Conservation (phyloP, 2,888 invertebrate species). For the Eugnorisma glareosa region DNA sequence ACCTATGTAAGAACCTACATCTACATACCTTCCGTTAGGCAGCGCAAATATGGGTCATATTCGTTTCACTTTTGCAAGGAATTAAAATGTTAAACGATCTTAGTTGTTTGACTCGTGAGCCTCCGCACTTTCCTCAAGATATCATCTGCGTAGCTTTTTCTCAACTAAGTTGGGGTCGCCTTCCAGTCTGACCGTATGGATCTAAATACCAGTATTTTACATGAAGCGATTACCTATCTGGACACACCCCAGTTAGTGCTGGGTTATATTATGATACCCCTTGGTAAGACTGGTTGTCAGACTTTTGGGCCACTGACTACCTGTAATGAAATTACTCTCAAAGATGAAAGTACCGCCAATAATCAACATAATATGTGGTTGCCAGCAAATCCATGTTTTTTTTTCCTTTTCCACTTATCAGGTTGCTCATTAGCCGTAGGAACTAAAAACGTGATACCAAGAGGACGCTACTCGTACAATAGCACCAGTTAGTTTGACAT, state of each 20-base stretch:
- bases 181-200: no score
- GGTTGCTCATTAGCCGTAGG: not conserved
- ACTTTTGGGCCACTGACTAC: no score
- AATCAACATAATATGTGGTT: not conserved
- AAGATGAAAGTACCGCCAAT: no score
- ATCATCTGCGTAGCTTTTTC: no score
- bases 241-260: no score
- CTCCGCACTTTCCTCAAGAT: no score
- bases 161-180: no score
- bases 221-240: no score
- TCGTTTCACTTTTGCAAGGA: not conserved
- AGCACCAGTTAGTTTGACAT: not conserved
- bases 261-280: no score
- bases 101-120: not conserved
- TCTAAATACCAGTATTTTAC: no score
- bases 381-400: not conserved
- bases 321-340: no score
- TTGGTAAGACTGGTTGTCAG: no score
- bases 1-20: not conserved
- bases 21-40: not conserved
- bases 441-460: not conserved
- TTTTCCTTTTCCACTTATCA: not conserved
- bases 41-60: not conserved
- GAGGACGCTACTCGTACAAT: not conserved
- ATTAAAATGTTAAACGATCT: not conserved